Evolutionary conservation across 2,113 vertebrate genomes (phyloP).

Genomic region (Erythrolamprus reginae): DNA sequence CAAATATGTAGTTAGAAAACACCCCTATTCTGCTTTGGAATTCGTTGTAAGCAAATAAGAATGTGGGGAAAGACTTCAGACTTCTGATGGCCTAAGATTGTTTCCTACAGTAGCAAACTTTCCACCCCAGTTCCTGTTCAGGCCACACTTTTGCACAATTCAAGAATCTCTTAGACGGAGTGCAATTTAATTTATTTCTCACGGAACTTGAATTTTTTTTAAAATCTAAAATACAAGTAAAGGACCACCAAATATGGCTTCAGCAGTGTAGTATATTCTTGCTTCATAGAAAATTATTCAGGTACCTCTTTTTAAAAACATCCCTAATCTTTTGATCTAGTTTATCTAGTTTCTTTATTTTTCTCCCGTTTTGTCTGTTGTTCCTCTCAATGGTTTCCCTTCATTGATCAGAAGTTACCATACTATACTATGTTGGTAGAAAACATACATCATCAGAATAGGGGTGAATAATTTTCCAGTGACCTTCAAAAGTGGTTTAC

Average conservation of each 20-base stretch:
- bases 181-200: neutral
- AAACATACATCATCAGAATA: neutral
- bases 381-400: neutral
- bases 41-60: slow-evolving; percentile 47
- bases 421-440: neutral
- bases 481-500: neutral
- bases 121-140: neutral
- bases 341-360: neutral
- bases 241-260: neutral
- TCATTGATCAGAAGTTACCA: neutral
- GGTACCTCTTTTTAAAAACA: neutral
- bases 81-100: slow-evolving; percentile 46
- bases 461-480: neutral
- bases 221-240: neutral
- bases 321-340: neutral
- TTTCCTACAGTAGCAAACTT: slow-evolving; percentile 34
- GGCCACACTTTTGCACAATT: slow-evolving; percentile 25
- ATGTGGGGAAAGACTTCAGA: slow-evolving; percentile 42
- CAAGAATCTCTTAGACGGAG: neutral
- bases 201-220: neutral
- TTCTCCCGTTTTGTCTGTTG: neutral
- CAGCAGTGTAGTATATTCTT: neutral
- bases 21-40: slow-evolving; percentile 63
- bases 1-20: slow-evolving; percentile 53
- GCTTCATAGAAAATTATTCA: neutral